Base-by-base conservation (phyloP, 2,888 invertebrate genomes). In the Acleris emargana region DNA sequence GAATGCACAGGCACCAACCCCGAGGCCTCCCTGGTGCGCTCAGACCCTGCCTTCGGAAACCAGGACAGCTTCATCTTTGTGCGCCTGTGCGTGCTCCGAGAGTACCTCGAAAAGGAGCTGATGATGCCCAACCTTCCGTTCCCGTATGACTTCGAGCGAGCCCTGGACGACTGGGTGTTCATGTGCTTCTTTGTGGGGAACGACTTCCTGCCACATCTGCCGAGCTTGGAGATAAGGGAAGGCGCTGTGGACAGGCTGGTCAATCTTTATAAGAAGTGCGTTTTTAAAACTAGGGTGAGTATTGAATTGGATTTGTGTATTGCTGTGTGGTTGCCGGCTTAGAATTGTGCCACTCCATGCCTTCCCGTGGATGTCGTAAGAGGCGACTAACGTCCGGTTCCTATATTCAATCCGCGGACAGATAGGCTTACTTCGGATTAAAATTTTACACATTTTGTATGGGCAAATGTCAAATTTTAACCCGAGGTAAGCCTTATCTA, bases 131-230 rank as follows among this genome's bases (percentile, higher is more conserved):
- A 97, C 86, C 93, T 99, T 47, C 98, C 99, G 4, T 99, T 99
- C 86, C 93, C 94, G 58, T 99, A 98, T 85, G 97, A 98, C 82
- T 97, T 99, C 84, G 99, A 99, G 78, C 92, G 99, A 63, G 98
- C 96, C 0, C 86, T 99, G 17, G 99, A 99, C 82, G 99, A 99
- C 89, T 99, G 99, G 99, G 99, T 96, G 72, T 90, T 91, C 79
- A 99, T 99, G 98, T 99, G 99, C 83, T 99, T 99, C 93, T 99
- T 99, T 88, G 99, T 99, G 59, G 99, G 99, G 55, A 99, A 99
- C 82, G 99, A 99, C 90, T 99, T 99, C 84, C 87, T 99, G 76
- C 99, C 99, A 0, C 99, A 99, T 93, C 93, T 99, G 72, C 99
- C 99, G 5, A 99, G 99, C 58, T 90, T 99, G 74, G 99, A 99